Conservation (phyloP, 2,113 vertebrate genomes). For the Empidonax alnorum region DNA sequence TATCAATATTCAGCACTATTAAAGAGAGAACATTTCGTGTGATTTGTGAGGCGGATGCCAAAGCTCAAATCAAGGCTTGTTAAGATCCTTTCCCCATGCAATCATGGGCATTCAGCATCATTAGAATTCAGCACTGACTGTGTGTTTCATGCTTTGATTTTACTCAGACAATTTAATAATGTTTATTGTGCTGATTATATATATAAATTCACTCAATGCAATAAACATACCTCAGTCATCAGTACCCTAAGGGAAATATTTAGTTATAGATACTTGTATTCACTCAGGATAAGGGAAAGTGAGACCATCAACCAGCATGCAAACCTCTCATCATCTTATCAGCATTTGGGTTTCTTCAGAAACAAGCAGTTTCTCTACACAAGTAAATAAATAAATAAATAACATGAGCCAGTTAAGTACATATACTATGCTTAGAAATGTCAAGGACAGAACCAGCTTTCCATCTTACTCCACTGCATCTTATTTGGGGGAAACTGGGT, state of each 20-base stretch:
- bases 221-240: conserved; percentile 67
- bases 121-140: conserved; percentile 76
- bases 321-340: conserved; percentile 61
- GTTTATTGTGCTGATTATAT: conserved; percentile 78
- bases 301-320: conserved; percentile 54
- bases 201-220: conserved; percentile 70
- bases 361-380: background rate
- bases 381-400: conserved; percentile 34
- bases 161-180: conserved; percentile 76
- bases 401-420: background rate
- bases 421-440: background rate
- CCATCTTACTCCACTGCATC: background rate
- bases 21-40: conserved; percentile 69
- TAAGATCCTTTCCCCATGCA: conserved; percentile 72
- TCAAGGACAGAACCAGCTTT: background rate
- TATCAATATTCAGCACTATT: conserved; percentile 81
- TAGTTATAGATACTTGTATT: conserved; percentile 60
- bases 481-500: background rate
- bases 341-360: conserved; percentile 15
- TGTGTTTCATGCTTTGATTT: conserved; percentile 71
- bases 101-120: conserved; percentile 66
- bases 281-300: conserved; percentile 32
- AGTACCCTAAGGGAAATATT: conserved; percentile 56
- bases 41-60: conserved; percentile 76
- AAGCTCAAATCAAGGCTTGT: conserved; percentile 74